Base-by-base conservation (phyloP, 2,797 vertebrate genomes). In the Agapornis canus region DNA sequence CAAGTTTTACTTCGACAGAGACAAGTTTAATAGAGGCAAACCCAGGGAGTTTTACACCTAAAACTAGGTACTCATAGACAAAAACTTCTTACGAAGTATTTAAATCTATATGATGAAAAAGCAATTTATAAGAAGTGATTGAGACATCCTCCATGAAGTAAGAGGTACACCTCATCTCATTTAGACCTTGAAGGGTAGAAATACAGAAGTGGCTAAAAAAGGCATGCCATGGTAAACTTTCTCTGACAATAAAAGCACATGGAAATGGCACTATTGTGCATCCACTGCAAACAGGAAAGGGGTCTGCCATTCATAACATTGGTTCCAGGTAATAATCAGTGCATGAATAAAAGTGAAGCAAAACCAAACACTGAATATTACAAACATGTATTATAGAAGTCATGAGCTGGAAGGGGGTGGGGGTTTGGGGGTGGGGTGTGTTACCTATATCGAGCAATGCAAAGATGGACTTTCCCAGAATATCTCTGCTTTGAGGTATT, bases 371-470 rank as follows among this genome's bases (percentile, higher is more conserved):
- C 0, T 68, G 19, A 42, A 4, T 21, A 21, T 31, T 9, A 5
- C n/a, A 43, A 6, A 18, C 12, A 23, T 3, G 6, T 6, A 4
- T 6, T 16, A 2, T 0, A 5, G 2, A 22, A 54, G 12, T 1
- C 16, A 43, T 1, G 4, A 56, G 21, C 11, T 15, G n/a, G 49
- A 16, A 20, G 13, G 31, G 31, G 11, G 19, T 11, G 9, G 0
- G 2, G 9, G 2, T 59, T 27, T 16, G 31, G 12, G 31, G 19
- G 19, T 8, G 15, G 9, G 8, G 0, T 2, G 9, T 2, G 59
- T 95, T 97, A 99, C 99, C 99, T 99, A 56, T 99, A 99, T 45
- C 99, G 99, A 91, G 99, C 99, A 10, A 99, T 98, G 85, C 99
- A 99, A 96, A 99, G 98, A 90, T 99, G 99, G 83, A 99, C 99